Percentiles rank a stretch among this genome's conserved stretches.
These are phyloP conservation scores for Rotaria magnacalcarata DNA, from an alignment of 2,888 invertebrate species.

Conservation along the genomic window DNA sequence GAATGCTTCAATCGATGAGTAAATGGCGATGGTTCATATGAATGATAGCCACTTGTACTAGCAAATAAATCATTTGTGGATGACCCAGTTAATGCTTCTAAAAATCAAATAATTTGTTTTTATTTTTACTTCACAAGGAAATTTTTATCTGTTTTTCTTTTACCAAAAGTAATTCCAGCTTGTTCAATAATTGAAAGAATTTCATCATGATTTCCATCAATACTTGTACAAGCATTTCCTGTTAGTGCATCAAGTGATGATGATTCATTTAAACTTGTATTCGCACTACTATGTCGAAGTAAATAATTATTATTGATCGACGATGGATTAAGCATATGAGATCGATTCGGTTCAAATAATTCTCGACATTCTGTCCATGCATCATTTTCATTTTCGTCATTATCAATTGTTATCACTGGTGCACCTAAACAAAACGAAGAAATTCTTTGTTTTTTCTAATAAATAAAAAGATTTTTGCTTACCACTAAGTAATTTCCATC, in stretches of 20 bases:
- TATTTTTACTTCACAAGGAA: too few species aligned
- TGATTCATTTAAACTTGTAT: constrained; percentile 37
- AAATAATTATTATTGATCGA: neutral
- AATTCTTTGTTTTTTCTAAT: neutral
- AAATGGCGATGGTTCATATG: constrained; percentile 20
- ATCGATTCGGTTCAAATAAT: neutral
- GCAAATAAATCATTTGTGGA: neutral
- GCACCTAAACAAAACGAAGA: neutral
- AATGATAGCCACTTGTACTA: constrained; percentile 12
- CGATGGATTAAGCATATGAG: neutral
- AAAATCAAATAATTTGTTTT: neutral
- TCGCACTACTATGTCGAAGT: constrained; percentile 34
- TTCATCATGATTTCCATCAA: constrained; percentile 10
- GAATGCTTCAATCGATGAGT: neutral
- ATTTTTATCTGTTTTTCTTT: neutral
- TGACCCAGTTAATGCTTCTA: constrained; percentile 10
- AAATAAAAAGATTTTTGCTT: neutral
- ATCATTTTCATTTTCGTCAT: constrained; percentile 20
- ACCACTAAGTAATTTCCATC: neutral
- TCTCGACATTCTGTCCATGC: constrained; percentile 35
- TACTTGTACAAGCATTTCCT: neutral
- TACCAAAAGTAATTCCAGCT: constrained; percentile 10
- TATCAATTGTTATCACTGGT: neutral
- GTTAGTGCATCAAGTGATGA: constrained; percentile 1
- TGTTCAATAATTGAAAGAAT: constrained; percentile 28